Percentiles rank a stretch among this genome's conserved stretches.
Evolutionary conservation across 2,113 vertebrate species (phyloP).

Genomic region (Aix galericulata): DNA sequence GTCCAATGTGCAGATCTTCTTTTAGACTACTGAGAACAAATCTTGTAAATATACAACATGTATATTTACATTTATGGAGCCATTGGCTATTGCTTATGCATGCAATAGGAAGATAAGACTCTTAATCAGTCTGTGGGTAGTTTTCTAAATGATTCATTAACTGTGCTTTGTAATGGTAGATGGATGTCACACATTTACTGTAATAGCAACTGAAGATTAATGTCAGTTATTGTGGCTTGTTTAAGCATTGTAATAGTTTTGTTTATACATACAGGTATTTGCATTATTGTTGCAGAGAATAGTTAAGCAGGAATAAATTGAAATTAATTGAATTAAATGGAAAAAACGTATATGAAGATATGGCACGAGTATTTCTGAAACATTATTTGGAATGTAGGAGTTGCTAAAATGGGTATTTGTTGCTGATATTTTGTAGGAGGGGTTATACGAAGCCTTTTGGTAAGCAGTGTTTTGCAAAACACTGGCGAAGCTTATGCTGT

Average conservation of each 20-base stretch:
- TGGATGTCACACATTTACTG: conserved; percentile 56
- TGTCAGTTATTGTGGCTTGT: conserved; percentile 30
- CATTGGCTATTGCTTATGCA: conserved; percentile 71
- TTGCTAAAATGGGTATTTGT: neutral
- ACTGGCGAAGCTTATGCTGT: conserved; percentile 6
- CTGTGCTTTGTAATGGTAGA: conserved; percentile 62
- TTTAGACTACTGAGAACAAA: neutral
- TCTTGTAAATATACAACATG: conserved; percentile 28
- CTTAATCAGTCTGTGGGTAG: conserved; percentile 59
- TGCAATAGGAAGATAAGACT: conserved; percentile 63
- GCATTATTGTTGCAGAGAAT: neutral
- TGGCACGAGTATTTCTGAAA: neutral
- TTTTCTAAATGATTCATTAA: conserved; percentile 71
- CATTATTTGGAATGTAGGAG: neutral
- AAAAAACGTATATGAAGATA: neutral
- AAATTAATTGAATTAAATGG: neutral
- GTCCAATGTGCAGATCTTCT: neutral
- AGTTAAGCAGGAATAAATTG: conserved; percentile 6
- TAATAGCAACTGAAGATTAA: conserved; percentile 45
- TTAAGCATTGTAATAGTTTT: conserved; percentile 26
- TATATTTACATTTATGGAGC: conserved; percentile 59
- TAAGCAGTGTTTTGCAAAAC: conserved; percentile 42
- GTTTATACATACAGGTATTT: conserved; percentile 22
- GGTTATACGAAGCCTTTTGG: conserved; percentile 1
- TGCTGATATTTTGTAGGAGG: neutral